Evolutionary conservation across 2,888 invertebrate species (phyloP).

Genomic region (Norana najaformis): DNA sequence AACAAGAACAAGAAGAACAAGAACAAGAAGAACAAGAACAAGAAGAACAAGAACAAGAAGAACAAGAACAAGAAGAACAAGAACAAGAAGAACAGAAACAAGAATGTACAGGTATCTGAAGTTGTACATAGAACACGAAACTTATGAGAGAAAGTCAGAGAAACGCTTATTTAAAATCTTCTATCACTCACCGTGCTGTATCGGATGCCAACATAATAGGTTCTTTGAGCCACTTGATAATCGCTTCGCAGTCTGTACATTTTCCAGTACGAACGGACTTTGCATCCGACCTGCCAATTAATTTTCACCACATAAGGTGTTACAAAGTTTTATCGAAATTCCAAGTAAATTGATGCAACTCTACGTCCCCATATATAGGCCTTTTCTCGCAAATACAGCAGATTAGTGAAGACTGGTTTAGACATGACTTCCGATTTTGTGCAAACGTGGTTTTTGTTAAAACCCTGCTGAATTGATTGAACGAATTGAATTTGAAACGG

Average conservation of each 20-base stretch:
- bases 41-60: too few species aligned
- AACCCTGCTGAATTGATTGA: too few species aligned
- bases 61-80: background rate
- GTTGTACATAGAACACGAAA: too few species aligned
- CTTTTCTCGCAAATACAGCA: too few species aligned
- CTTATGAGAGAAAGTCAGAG: background rate
- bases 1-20: too few species aligned
- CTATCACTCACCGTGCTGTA: background rate
- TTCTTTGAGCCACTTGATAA: background rate
- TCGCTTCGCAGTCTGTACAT: background rate
- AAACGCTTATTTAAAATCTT: background rate
- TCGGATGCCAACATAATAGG: background rate
- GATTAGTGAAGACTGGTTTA: too few species aligned
- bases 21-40: too few species aligned
- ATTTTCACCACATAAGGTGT: background rate
- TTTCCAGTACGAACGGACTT: constrained; percentile 8
- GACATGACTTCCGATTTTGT: too few species aligned
- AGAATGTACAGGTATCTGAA: too few species aligned
- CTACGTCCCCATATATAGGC: too few species aligned
- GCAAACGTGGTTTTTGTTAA: too few species aligned
- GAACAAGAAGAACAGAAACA: background rate
- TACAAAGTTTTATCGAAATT: background rate
- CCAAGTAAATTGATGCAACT: background rate
- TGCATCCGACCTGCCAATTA: background rate
- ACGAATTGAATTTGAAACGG: too few species aligned